phyloP scores from a whole-genome alignment of 1,140 invertebrate species.

The Ceratoteleas bidentatus region DNA sequence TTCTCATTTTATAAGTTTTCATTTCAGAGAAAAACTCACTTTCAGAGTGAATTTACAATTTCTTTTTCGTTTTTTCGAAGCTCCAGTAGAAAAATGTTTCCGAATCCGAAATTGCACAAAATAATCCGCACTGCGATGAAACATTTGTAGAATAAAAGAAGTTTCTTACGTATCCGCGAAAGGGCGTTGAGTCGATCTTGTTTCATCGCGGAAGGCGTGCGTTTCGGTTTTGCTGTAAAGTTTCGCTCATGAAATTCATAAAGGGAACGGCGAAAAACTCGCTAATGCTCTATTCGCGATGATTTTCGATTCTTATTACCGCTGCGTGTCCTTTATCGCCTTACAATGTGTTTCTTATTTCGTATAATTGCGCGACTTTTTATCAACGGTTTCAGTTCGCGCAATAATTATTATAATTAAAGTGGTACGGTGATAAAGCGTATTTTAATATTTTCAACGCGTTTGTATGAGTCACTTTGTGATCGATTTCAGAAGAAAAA shows the following conservation, averaged over 20 bases:
- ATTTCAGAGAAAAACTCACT: background rate
- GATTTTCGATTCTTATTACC: conserved; percentile 3
- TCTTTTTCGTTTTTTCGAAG: too few species aligned
- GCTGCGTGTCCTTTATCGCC: conserved; percentile 33
- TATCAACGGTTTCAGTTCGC: conserved; percentile 16
- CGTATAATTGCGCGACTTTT: conserved; percentile 16
- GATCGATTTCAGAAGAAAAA: too few species aligned
- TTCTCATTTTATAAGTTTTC: background rate
- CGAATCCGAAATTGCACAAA: too few species aligned
- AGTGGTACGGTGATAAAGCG: background rate
- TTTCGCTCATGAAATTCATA: background rate
- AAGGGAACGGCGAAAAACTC: background rate
- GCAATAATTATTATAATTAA: conserved; percentile 25
- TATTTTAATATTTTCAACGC: conserved; percentile 2
- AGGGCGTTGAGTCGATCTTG: too few species aligned
- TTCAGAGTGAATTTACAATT: too few species aligned
- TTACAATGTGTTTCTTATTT: conserved; percentile 13
- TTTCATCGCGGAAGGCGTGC: too few species aligned
- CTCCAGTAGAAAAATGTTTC: too few species aligned
- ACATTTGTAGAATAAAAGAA: too few species aligned
- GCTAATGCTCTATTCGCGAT: background rate
- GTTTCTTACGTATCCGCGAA: too few species aligned
- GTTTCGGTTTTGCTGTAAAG: too few species aligned
- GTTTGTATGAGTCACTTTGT: background rate
- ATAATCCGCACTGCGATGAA: too few species aligned